phyloP scores from a whole-genome alignment of 1,140 invertebrate genomes.

The Harlomillsia oculata region DNA sequence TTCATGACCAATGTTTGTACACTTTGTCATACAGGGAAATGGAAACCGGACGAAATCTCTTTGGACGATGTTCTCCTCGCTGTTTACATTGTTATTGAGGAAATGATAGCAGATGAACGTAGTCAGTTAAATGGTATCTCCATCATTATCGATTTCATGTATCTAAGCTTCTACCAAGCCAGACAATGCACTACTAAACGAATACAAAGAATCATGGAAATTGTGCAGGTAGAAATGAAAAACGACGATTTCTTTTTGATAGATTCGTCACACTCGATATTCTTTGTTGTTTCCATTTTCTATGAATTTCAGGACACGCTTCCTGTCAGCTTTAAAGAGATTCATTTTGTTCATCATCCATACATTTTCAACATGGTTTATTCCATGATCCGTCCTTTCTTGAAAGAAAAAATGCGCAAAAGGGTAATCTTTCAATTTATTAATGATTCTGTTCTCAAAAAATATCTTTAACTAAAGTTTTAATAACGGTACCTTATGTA shows the following conservation, averaged over 20 bases:
- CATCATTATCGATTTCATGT: slow-evolving; percentile 51
- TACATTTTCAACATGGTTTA: slow-evolving; percentile 65
- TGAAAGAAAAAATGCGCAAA: slow-evolving; percentile 43
- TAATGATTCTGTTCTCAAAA: no score
- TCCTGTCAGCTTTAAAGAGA: slow-evolving; percentile 55
- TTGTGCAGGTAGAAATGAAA: slow-evolving; percentile 43
- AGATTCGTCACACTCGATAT: neutral
- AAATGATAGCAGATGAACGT: neutral
- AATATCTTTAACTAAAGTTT: neutral
- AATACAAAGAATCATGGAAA: slow-evolving; percentile 53
- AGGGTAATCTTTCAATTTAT: slow-evolving; percentile 33
- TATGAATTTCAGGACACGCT: slow-evolving; percentile 34
- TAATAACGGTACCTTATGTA: neutral
- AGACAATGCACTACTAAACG: slow-evolving; percentile 59
- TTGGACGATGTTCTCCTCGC: neutral
- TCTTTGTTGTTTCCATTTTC: neutral
- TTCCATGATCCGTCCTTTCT: slow-evolving; percentile 65
- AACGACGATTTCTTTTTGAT: neutral
- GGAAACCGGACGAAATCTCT: neutral
- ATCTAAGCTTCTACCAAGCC: slow-evolving; percentile 54
- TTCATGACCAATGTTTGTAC: neutral
- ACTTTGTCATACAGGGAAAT: neutral
- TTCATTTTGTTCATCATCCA: slow-evolving; percentile 69
- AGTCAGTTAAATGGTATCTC: slow-evolving; percentile 2
- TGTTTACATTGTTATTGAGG: slow-evolving; percentile 1